phyloP scores from a whole-genome alignment of 1,140 invertebrate genomes.

The Eueides isabella region DNA sequence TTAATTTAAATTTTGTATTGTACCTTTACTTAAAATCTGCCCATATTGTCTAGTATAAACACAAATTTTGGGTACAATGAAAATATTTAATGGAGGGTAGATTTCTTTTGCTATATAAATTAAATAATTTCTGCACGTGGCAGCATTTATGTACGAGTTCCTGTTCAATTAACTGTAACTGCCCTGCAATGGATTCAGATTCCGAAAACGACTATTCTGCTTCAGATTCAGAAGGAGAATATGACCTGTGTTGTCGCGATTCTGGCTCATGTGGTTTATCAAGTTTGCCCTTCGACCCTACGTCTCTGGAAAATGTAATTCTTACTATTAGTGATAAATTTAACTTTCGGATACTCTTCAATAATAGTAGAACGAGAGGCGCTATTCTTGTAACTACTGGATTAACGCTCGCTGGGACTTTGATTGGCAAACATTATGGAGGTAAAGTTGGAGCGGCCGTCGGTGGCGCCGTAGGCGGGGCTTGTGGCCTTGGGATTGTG shows the following conservation, averaged over 20 bases:
- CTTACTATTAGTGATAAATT: conserved; percentile 63
- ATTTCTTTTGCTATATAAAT: neutral
- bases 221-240: conserved; percentile 42
- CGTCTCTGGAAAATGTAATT: conserved; percentile 63
- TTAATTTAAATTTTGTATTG: too few species aligned
- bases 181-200: neutral
- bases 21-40: too few species aligned
- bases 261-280: conserved; percentile 38
- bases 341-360: conserved; percentile 63
- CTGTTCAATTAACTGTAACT: neutral
- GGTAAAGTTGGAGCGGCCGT: conserved; percentile 67
- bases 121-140: neutral
- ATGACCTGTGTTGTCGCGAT: conserved; percentile 41
- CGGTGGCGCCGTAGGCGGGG: conserved; percentile 67
- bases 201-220: conserved; percentile 33
- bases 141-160: neutral
- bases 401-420: conserved; percentile 59
- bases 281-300: conserved; percentile 58
- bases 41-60: too few species aligned
- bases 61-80: too few species aligned
- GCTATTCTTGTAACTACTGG: conserved; percentile 65
- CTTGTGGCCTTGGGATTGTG: conserved; percentile 60
- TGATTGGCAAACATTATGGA: conserved; percentile 68
- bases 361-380: conserved; percentile 46
- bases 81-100: neutral